Percentiles rank a stretch among this genome's conserved stretches.
Evolutionary conservation across 2,888 invertebrate species (phyloP).

Genomic region (Cistogaster globosa): DNA sequence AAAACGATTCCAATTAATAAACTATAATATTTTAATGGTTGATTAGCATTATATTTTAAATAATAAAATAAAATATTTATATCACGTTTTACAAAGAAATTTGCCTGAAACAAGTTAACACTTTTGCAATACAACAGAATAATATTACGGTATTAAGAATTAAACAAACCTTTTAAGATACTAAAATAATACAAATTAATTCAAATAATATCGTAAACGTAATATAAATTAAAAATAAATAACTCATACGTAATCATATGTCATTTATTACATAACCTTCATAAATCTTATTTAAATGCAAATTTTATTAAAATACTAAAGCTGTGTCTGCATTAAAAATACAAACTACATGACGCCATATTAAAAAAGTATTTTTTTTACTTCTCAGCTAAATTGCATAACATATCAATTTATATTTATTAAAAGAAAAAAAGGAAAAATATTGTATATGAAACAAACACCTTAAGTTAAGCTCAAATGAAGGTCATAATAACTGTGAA

Average conservation of each 20-base stretch:
- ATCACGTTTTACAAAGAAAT: too few species aligned
- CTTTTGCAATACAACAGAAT: too few species aligned
- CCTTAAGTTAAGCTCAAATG: conserved; percentile 3
- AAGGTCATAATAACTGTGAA: conserved; percentile 10
- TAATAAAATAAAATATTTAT: too few species aligned
- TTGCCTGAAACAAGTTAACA: too few species aligned
- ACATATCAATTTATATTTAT: conserved; percentile 38
- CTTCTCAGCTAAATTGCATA: conserved; percentile 3
- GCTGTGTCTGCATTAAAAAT: not conserved
- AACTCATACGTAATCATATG: conserved; percentile 27
- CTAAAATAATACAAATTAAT: not conserved
- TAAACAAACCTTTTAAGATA: not conserved
- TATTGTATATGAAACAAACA: conserved; percentile 14
- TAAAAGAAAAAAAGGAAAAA: conserved; percentile 9
- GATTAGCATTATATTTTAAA: too few species aligned
- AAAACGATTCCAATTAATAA: too few species aligned
- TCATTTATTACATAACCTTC: conserved; percentile 4
- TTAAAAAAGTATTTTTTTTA: not conserved
- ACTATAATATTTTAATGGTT: too few species aligned
- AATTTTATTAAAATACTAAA: conserved; percentile 11
- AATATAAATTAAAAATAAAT: conserved; percentile 1
- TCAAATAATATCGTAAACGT: conserved; percentile 14
- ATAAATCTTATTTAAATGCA: conserved; percentile 38
- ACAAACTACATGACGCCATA: not conserved
- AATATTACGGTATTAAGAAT: too few species aligned